Base-by-base conservation (phyloP, 2,797 vertebrate species). In the Anguilla marmorata region DNA sequence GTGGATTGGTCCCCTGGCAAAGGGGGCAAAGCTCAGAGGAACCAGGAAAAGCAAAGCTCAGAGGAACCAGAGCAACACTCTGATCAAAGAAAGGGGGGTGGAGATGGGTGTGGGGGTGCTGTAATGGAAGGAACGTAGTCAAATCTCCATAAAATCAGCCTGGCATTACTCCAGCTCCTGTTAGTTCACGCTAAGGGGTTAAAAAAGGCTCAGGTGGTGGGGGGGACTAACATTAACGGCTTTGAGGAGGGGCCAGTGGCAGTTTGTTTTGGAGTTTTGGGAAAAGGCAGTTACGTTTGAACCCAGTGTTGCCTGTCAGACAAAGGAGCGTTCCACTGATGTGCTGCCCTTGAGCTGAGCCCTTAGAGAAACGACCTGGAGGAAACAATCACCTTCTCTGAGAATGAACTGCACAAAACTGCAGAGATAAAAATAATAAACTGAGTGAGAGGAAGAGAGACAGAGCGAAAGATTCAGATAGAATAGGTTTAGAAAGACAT, bases 381-480 rank as follows among this genome's bases (percentile, higher is more conserved):
- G 74, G 37, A 79, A 45, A 41, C 12, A 37, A 4, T 37, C 30
- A 12, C 72, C 30, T 14, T 33, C 33, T 74, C 72, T 33, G 72
- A 30, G 30, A 74, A 12, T 37, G 27, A 74, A 37, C 9, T 74
- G 2, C 45, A 24, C 45, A 4, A 80, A 48, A 3, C 79, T 48
- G 79, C 5, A n/a, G 21, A 82, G 19, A 82, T 82, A 50, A 24
- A 82, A 48, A 11, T 37, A 74, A 37, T 37, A 41, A 16, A 37
- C 6, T n/a, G 1, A 5, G 41, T 50, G 1, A 50, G 79, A 33
- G 84, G 30, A 54, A 45, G 54, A 84, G 45, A 89, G 85, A 86
- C 27, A 4, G 85, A 85, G 85, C 24, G 63, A 86, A 56, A 91
- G 90, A 87, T 83, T 58, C 88, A 90, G 89, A 92, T 88, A 90